Evolutionary conservation across 1,140 invertebrate species (phyloP), one percentile per base, ranked within the genome.

Genomic region (Tetramorium simillimum): DNA sequence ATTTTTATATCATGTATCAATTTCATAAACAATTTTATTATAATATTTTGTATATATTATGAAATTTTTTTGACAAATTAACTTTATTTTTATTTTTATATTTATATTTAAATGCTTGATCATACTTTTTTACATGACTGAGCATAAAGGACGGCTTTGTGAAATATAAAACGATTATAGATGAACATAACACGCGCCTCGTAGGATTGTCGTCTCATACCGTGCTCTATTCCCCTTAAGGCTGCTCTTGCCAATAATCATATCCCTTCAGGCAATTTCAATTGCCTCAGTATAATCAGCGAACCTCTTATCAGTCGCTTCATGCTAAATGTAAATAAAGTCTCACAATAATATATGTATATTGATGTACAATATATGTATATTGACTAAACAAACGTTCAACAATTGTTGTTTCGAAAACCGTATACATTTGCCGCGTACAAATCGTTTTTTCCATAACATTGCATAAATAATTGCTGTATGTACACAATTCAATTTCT

Each of bases 311-410:
- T 37, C 21, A 60, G 37, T 3, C 3, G 7, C 21, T n/a, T 60
- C 56, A 60, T 78, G 60, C 60, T 63, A 51, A 63, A 65, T 63
- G 76, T 43, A 78, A 78, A 78, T 78, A 28, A 65, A 78, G 60
- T 65, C n/a, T 78, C 43, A 33, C 60, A 37, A 46, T 37, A 24
- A 21, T 37, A 1, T 37, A 21, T 6, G 24, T 18, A 21, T 6
- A 37, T 18, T 63, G 43, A 28, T n/a, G n/a, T n/a, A n/a, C n/a
- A 24, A 21, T 37, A 1, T 37, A 21, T 6, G 24, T 18, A 21
- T 6, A 37, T 18, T 63, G 43, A 28, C 21, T 49, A 78, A 78
- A 51, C 12, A 49, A 78, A 65, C 21, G 18, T 33, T 46, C 40
- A 10, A 21, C 24, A 58, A 58, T n/a, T 58, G 16, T 21, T 28